phyloP scores from a whole-genome alignment of 2,888 invertebrate genomes.

The Patella ulyssiponensis region DNA sequence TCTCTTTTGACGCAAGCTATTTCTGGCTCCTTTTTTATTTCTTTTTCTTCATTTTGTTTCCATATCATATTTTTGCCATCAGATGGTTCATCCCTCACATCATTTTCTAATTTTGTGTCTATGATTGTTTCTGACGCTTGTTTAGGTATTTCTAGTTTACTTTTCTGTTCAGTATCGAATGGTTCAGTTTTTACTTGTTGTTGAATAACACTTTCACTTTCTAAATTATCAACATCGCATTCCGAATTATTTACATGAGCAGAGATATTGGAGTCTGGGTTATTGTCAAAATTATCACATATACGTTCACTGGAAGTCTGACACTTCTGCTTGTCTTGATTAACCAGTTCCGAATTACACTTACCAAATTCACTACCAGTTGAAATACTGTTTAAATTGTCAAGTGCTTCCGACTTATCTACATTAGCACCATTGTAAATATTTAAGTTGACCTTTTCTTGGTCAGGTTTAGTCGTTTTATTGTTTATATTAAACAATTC shows the following conservation, averaged over 20 bases:
- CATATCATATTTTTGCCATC: neutral
- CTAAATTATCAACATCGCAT: slow-evolving; percentile 22
- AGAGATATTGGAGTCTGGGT: neutral
- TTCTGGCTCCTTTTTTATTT: slow-evolving; percentile 13
- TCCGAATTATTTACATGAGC: slow-evolving; percentile 25
- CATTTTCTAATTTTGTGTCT: neutral
- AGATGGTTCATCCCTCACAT: neutral
- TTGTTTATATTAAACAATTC: too few species aligned
- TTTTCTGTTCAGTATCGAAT: too few species aligned
- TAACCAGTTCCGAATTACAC: neutral
- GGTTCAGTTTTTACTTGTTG: too few species aligned
- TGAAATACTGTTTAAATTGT: too few species aligned
- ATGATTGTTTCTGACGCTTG: too few species aligned
- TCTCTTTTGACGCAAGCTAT: slow-evolving; percentile 27
- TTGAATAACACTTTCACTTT: slow-evolving; percentile 27
- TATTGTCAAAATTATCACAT: neutral
- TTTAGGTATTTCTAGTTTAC: too few species aligned
- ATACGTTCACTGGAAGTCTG: neutral
- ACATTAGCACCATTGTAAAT: too few species aligned
- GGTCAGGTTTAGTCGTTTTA: too few species aligned
- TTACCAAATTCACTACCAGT: neutral
- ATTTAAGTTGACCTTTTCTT: too few species aligned
- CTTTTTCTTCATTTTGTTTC: neutral
- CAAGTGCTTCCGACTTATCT: too few species aligned
- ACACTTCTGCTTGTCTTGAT: neutral